Evolutionary conservation across 1,140 invertebrate species (phyloP), one percentile per base, ranked within the genome.

Genomic region (Andrena cerasifolii): DNA sequence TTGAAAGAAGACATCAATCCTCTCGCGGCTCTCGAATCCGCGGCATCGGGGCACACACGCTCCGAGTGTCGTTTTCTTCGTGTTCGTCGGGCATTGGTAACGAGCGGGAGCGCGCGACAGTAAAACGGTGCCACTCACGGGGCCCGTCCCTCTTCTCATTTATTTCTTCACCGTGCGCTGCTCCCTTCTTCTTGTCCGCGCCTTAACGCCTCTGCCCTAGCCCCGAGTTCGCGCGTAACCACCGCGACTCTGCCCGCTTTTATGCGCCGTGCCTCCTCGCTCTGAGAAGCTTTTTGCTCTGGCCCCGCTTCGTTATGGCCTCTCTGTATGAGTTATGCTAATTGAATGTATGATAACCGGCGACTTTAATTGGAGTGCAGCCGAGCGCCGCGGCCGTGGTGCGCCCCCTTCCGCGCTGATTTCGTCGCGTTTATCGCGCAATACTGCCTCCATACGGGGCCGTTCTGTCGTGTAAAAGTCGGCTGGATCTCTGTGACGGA

Each of bases 241-340:
- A 43, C 6, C 21, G n/a, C 51, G 33, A 36, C 56, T 21, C 21
- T 51, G 47, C 53, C 43, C 36, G 51, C 62, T 79, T 87, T 87
- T 84, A 83, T 84, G 79, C 36, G 80, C 72, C 80, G 70, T n/a
- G 56, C 78, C 36, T 79, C 82, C 78, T 83, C 83, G 73, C 72
- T 74, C 10, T 83, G 83, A 83, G 83, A 86, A 88, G 80, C 76
- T 87, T 88, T 85, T 88, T 89, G 84, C 71, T 36, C 10, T 56
- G 56, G 54, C 12, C 45, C 47, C n/a, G 63, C 87, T 76, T 87
- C 84, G 84, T 89, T 88, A 88, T 84, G 65, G 70, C 76, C 51
- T 47, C 70, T 62, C 47, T 45, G 67, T 83, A 88, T 89, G 89
- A 90, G 89, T 90, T 90, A 90, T 90, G 88, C 87, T 90, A 90